Evolutionary conservation across 2,888 invertebrate genomes (phyloP), one percentile per base, ranked within the genome.

Genomic region (Ophion ellenae): DNA sequence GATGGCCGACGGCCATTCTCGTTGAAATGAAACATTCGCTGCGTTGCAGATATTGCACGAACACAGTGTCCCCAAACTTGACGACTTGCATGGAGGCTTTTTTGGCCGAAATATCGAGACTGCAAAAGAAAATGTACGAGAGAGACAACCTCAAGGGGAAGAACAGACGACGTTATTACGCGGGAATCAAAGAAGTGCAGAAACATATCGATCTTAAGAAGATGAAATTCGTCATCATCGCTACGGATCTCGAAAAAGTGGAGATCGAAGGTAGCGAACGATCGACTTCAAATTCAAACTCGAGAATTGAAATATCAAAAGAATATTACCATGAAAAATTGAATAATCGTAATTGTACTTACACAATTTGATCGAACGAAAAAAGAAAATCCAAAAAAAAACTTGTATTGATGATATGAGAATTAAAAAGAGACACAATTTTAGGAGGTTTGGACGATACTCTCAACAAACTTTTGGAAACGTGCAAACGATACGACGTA

Each of bases 41-140:
- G 63, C 10, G 24, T 75, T 89, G 45, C 89, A 92, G 92, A 90
- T 92, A 92, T 84, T 92, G 92, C 84, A 92, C 91, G 64, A 92
- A 92, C 67, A 80, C 87, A 57, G 83, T 91, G 71, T 90, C 90
- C 9, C 61, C 81, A 5, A 74, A 78, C 0, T 85, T 92, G 64
- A 91, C 88, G 63, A 82, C 80, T 9, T 81, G 82, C 57, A 85
- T 90, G 53, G 91, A 91, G 45, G 85, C 70, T 76, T 90, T 92
- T 84, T 66, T 92, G 24, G 70, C 83, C 14, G 91, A 92, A 80
- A 87, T 92, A 1, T 85, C 82, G 57, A 89, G 91, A n/a, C 75
- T 92, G 14, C 92, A 92, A 61, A 89, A 75, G 77, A 91, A 90
- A 70, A 87, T 90, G 78, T 90, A 91, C 77, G 89, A 91, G 7